Evolutionary conservation across 2,113 vertebrate genomes (phyloP), one percentile per base, ranked within the genome.

Genomic region (Chaetodon auriga): DNA sequence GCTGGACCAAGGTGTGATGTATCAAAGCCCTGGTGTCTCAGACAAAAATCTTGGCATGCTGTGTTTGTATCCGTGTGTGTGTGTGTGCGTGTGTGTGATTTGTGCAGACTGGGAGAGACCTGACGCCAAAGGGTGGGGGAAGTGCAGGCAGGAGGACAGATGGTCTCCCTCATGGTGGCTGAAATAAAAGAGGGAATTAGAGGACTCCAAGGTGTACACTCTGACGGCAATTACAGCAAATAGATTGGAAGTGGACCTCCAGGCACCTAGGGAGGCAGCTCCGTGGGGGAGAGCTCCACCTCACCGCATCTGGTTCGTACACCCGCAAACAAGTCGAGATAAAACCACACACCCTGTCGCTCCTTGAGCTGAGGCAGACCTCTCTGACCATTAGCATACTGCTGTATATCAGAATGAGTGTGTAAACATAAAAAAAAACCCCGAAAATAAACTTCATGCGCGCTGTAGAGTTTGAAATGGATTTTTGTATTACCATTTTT

Each of bases 211-310:
- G 96, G 97, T 97, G 97, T 96, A 96, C 95, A 96, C 95, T 96
- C 95, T 96, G 97, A 98, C 96, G 96, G 96, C 96, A 98, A 97
- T 98, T 99, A 98, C 96, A 97, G 95, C 96, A 97, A 98, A 98
- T 97, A 97, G 97, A 98, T 98, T 97, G 96, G 96, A 97, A 96
- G 96, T 95, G 91, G 95, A 96, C 96, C 96, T 97, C 94, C 94
- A 96, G 94, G 96, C 92, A 88, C 93, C 90, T 71, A 18, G 92
- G 84, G 92, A 92, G 87, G 87, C 96, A 94, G 95, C 95, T 96
- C 95, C 94, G 93, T 92, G 95, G 96, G 96, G 95, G 95, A 93
- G 95, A 96, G 95, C 95, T 95, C 93, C 96, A 96, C 96, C 95
- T 95, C 95, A 95, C 93, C 93, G 95, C 96, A 97, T 97, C 97